A percentile compares a stretch with the other conserved stretches of the same genome.
Evolutionary conservation across 2,113 vertebrate species (phyloP).

Genomic region (Chunga burmeisteri): DNA sequence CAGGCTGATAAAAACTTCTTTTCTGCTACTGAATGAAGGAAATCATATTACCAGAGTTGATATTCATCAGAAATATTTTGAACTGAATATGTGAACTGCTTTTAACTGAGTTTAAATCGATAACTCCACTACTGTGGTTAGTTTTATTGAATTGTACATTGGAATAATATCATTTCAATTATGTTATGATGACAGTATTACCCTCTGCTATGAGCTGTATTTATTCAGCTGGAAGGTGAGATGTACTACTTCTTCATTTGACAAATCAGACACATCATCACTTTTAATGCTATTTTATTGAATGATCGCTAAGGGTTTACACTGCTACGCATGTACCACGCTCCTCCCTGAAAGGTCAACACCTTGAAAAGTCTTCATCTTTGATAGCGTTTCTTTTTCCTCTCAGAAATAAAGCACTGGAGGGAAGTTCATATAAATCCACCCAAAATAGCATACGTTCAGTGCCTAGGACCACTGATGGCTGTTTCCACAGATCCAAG

Average conservation of each 20-base stretch:
- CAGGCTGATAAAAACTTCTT: slow-evolving; percentile 34
- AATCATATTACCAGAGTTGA: slow-evolving; percentile 19
- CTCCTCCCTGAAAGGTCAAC: slow-evolving; percentile 1
- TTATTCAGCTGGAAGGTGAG: slow-evolving; percentile 32
- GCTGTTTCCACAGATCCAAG: neutral
- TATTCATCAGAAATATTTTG: slow-evolving; percentile 63
- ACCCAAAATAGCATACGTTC: rapidly evolving
- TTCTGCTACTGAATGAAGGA: neutral
- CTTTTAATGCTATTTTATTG: slow-evolving; percentile 33
- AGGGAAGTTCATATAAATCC: neutral
- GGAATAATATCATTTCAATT: slow-evolving; percentile 68
- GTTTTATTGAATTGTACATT: slow-evolving; percentile 59
- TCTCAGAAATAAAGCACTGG: neutral
- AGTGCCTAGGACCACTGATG: neutral
- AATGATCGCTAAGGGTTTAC: neutral
- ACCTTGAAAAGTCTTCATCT: neutral
- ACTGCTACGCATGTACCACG: neutral
- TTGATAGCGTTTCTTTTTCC: neutral
- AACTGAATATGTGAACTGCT: slow-evolving; percentile 49
- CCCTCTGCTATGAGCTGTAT: slow-evolving; percentile 11
- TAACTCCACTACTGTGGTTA: slow-evolving; percentile 57
- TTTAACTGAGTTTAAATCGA: slow-evolving; percentile 67
- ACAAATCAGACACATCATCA: slow-evolving; percentile 18
- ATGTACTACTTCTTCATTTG: neutral
- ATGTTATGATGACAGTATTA: slow-evolving; percentile 56